Percentiles rank a stretch among this genome's conserved stretches.
These are phyloP conservation scores for Phataginus tricuspis DNA, from an alignment of 2,797 vertebrate species.

Conservation along the genomic window DNA sequence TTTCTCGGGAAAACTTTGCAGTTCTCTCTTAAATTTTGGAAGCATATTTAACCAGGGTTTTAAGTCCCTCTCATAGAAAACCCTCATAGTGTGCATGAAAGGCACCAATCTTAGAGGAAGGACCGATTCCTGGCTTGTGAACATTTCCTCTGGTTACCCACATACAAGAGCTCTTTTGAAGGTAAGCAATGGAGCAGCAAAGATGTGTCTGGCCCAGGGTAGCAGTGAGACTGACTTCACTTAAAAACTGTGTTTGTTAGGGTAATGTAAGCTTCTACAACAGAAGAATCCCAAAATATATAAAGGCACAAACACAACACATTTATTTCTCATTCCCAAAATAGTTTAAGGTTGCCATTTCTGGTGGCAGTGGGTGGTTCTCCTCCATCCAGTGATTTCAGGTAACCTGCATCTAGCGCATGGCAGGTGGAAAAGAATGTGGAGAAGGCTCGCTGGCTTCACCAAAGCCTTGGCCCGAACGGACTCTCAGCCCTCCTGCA, in stretches of 20 bases:
- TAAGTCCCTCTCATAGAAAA: neutral
- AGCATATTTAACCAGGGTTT: neutral
- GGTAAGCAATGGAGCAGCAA: neutral
- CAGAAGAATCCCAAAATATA: neutral
- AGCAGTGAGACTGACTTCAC: neutral
- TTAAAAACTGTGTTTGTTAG: neutral
- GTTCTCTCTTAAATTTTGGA: slow-evolving; percentile 15
- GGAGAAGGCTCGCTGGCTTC: neutral
- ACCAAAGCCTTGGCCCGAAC: neutral
- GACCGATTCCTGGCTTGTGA: neutral
- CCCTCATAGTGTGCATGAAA: neutral
- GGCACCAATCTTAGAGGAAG: neutral
- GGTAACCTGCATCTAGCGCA: neutral
- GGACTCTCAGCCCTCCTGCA: neutral
- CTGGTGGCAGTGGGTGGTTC: neutral
- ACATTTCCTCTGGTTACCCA: neutral
- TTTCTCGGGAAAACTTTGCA: neutral
- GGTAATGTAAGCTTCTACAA: neutral
- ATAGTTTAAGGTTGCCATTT: neutral
- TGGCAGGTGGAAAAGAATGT: neutral
- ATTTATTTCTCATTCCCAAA: neutral
- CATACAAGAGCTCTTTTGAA: neutral
- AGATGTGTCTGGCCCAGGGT: neutral
- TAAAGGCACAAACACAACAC: neutral
- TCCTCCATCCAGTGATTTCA: neutral